Base-by-base conservation (phyloP, 53 echinoderm and acorn worm species). In the Echinarachnius parma region DNA sequence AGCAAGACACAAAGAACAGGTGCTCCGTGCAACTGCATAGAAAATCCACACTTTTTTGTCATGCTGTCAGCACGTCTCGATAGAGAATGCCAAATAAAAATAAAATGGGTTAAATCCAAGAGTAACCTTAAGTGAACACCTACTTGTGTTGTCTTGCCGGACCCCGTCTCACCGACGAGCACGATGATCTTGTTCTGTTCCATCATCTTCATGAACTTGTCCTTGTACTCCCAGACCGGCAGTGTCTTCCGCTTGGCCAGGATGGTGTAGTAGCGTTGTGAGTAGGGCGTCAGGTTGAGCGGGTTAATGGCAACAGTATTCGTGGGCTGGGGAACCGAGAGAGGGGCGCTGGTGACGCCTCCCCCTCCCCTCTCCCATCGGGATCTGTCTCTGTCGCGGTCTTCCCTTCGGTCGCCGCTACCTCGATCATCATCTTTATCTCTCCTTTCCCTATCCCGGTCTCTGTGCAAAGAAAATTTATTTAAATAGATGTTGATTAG, bases 61-160 rank as follows among this genome's bases (percentile, higher is more conserved):
- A n/a, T n/a, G n/a, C n/a, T n/a, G n/a, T n/a, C n/a, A n/a, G n/a
- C n/a, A n/a, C n/a, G n/a, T n/a, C n/a, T n/a, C n/a, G n/a, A n/a
- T n/a, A n/a, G n/a, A n/a, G n/a, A n/a, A n/a, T n/a, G n/a, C n/a
- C n/a, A n/a, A n/a, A n/a, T n/a, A n/a, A n/a, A n/a, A n/a, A n/a
- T n/a, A n/a, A n/a, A n/a, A n/a, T n/a, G n/a, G n/a, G n/a, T n/a
- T n/a, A n/a, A n/a, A n/a, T n/a, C n/a, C n/a, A n/a, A n/a, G n/a
- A n/a, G n/a, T n/a, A n/a, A n/a, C n/a, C n/a, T n/a, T n/a, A n/a
- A n/a, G n/a, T n/a, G n/a, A n/a, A n/a, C n/a, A n/a, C 80, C 84
- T 64, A 91, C 96, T 78, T 96, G 96, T 88, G 96, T 96, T 33
- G 96, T 96, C 76, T 96, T 96, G 2, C 96, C 96, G 47, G 96